Conservation (phyloP, 2,888 invertebrate species). For the Phoenoteleia sp. region DNA sequence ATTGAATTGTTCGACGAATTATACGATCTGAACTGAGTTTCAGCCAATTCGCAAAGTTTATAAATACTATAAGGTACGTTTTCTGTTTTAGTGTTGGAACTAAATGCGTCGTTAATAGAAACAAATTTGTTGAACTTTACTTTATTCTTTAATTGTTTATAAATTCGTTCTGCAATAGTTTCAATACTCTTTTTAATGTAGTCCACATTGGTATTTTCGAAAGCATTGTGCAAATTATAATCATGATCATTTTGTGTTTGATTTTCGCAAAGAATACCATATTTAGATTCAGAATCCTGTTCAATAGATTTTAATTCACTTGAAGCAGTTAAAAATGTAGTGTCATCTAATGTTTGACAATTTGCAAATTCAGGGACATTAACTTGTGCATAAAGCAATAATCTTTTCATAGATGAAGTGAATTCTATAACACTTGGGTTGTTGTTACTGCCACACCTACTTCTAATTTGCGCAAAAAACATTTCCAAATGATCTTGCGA, state of each 20-base stretch:
- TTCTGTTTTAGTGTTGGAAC: too few relatives aligned
- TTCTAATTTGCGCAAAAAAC: background rate
- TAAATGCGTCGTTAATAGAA: too few relatives aligned
- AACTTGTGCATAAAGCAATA: background rate
- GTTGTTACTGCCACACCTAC: conserved; percentile 1
- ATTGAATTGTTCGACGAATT: background rate
- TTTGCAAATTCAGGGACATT: background rate
- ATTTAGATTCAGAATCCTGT: too few relatives aligned
- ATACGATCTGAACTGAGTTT: background rate
- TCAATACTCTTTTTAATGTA: too few relatives aligned
- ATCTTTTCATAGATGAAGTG: conserved; percentile 6
- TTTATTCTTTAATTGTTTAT: too few relatives aligned
- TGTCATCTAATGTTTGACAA: background rate
- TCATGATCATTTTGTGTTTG: too few relatives aligned
- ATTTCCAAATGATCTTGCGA: conserved; percentile 56
- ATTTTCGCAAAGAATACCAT: too few relatives aligned
- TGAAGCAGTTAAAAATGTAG: background rate
- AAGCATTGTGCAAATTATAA: too few relatives aligned
- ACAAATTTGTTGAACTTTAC: too few relatives aligned
- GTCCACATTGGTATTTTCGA: too few relatives aligned
- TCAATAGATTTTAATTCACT: too few relatives aligned
- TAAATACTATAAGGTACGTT: background rate
- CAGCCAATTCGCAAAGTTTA: background rate
- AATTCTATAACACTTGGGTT: background rate
- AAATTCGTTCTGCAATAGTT: too few relatives aligned